Evolutionary conservation across 2,797 vertebrate genomes (phyloP), one percentile per base, ranked within the genome.

Genomic region (Cossypha heuglini): DNA sequence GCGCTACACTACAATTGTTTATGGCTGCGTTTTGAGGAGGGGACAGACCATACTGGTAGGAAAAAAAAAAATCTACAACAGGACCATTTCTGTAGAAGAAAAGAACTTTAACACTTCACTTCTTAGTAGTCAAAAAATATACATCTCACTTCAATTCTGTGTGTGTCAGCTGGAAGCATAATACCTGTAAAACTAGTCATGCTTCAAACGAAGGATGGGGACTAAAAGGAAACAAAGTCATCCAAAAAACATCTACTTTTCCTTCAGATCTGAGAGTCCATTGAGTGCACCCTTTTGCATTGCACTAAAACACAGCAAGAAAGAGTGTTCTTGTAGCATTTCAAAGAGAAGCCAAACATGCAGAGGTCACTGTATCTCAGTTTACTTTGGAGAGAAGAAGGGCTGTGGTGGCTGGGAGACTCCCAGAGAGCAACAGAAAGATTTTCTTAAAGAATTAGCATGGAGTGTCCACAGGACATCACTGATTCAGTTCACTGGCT

Each of bases 301-400:
- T 16, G 55, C 52, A 63, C 64, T 94, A 75, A 95, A 95, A 94
- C 20, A 37, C 66, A 95, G 83, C 61, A 94, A 78, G 71, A 83
- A 86, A 93, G 43, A 82, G 19, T 37, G 54, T 91, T 86, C 90
- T 82, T 59, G 49, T 62, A 92, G 31, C 46, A 93, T 94, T 96
- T 97, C 96, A 95, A 94, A 95, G 82, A 67, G 73, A 94, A 95
- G 77, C 46, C 69, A 73, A 94, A 77, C 43, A 68, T 5, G 5
- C 72, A 86, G 52, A 93, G 84, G 84, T 85, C 52, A 48, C n/a
- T 80, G 29, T 92, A 73, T 88, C 59, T 94, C 57, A 8, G 57
- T 31, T 80, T 86, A 73, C 66, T 95, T 95, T 63, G 77, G 86
- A 94, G n/a, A 95, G 59, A 78, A 76, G 58, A 31, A 74, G 37